Conservation (phyloP, 2,888 invertebrate genomes). For the Zele albiditarsus region DNA sequence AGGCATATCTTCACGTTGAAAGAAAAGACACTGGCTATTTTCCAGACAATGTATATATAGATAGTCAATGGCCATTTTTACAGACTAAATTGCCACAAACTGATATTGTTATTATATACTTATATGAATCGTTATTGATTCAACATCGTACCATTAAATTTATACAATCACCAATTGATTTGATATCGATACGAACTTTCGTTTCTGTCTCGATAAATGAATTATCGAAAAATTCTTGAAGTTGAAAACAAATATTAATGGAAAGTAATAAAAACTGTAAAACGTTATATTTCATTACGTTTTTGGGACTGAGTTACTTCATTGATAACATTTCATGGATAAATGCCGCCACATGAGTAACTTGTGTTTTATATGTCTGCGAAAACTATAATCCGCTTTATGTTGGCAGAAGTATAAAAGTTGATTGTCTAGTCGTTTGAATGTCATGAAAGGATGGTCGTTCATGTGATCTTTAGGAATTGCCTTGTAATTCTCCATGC, state of each 20-base stretch:
- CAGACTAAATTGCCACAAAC: not conserved
- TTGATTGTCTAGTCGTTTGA: slow-evolving; percentile 28
- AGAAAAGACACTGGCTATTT: slow-evolving; percentile 7
- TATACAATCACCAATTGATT: slow-evolving; percentile 17
- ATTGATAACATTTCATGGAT: slow-evolving; percentile 2
- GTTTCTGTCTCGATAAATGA: not conserved
- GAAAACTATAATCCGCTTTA: not conserved
- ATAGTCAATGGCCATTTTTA: not conserved
- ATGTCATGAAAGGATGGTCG: slow-evolving; percentile 22
- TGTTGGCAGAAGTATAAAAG: slow-evolving; percentile 23
- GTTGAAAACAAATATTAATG: not conserved
- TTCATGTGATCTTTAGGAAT: not conserved
- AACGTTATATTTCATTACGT: not conserved
- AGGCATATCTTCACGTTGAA: not conserved
- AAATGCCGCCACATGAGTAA: not conserved
- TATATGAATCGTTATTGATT: slow-evolving; percentile 4
- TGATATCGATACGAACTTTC: slow-evolving; percentile 13
- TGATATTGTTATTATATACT: not conserved
- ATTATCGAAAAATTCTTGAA: not conserved
- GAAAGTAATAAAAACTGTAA: not conserved
- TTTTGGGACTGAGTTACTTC: not conserved
- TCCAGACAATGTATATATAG: not conserved
- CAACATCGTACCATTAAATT: slow-evolving; percentile 24
- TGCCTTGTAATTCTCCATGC: slow-evolving; percentile 16
- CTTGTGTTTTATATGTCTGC: not conserved